Conservation (phyloP, 2,113 vertebrate genomes). For the Seriola quinqueradiata region DNA sequence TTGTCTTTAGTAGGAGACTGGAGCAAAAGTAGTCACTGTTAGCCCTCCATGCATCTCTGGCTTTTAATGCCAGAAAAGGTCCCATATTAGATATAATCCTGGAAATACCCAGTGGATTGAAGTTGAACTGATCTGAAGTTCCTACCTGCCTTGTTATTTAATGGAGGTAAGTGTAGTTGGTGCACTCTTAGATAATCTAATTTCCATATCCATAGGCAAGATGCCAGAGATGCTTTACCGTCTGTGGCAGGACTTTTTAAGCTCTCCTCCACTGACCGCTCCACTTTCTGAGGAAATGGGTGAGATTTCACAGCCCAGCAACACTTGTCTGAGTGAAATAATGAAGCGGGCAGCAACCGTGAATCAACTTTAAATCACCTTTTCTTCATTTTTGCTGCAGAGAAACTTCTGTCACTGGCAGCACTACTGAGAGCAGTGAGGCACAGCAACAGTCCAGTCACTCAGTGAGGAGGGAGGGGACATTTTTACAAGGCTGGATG, state of each 20-base stretch:
- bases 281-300: not conserved
- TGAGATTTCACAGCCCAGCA: constrained; percentile 10
- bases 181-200: not conserved
- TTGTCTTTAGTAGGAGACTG: no score
- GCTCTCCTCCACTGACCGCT: not conserved
- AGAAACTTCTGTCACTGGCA: constrained; percentile 2
- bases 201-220: not conserved
- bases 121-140: not conserved
- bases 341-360: constrained; percentile 8
- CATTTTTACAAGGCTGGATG: not conserved
- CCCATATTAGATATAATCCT: not conserved
- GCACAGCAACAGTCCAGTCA: not conserved
- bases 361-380: constrained; percentile 1
- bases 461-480: not conserved
- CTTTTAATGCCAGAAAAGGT: no score
- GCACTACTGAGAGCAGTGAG: not conserved
- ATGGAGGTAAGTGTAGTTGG: not conserved
- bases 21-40: no score
- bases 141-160: not conserved
- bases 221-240: not conserved
- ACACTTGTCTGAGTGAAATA: constrained; percentile 28
- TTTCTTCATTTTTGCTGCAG: constrained; percentile 15
- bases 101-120: not conserved
- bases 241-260: not conserved
- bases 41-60: no score